These are phyloP conservation scores for Ranitomeya variabilis DNA, from an alignment of 2,113 vertebrate genomes.

Conservation along the genomic window DNA sequence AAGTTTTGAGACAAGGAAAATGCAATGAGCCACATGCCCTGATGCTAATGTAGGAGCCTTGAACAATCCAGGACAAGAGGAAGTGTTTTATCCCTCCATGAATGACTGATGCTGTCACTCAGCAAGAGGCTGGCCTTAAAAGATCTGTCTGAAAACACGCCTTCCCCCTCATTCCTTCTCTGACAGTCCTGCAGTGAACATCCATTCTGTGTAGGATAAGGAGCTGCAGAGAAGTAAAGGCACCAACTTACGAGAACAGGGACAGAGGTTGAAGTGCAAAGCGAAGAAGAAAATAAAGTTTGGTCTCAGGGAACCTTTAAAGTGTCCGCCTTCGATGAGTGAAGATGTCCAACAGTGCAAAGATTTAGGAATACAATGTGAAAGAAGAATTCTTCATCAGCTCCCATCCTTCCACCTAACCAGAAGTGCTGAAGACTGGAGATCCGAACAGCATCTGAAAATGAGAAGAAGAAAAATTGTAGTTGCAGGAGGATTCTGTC, in stretches of 20 bases:
- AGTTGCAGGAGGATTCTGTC: conserved; percentile 77
- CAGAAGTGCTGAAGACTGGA: conserved; percentile 58
- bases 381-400: conserved; percentile 45
- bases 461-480: conserved; percentile 82
- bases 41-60: conserved; percentile 1
- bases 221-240: conserved; percentile 42
- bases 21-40: conserved; percentile 35
- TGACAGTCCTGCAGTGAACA: conserved; percentile 43
- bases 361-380: conserved; percentile 48
- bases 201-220: conserved; percentile 24
- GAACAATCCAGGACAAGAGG: conserved; percentile 25
- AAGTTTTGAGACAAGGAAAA: conserved; percentile 6
- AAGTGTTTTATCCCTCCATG: conserved; percentile 44
- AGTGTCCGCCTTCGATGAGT: conserved; percentile 65
- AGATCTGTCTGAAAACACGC: conserved; percentile 27
- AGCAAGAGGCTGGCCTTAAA: conserved; percentile 41
- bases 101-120: conserved; percentile 50
- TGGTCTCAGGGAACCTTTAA: conserved; percentile 57
- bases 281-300: neutral
- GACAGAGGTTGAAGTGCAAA: neutral
- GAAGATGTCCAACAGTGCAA: conserved; percentile 57
- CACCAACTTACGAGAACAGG: neutral
- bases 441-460: conserved; percentile 52
- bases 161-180: conserved; percentile 47
- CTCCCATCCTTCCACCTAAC: conserved; percentile 56